Evolutionary conservation across 2,888 invertebrate genomes (phyloP).

Genomic region (Oscheius sp.): DNA sequence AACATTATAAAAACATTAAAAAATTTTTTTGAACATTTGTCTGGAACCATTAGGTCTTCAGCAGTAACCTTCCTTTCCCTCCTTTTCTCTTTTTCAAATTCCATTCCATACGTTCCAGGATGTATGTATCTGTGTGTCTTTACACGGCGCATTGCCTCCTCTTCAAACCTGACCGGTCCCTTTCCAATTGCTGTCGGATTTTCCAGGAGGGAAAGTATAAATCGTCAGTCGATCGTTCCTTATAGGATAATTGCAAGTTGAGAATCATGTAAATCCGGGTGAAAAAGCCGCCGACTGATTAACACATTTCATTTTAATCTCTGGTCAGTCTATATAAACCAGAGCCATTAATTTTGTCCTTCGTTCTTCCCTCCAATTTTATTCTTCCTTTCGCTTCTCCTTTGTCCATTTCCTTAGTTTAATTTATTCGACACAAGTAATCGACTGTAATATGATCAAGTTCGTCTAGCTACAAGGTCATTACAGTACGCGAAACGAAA

Average conservation of each 20-base stretch:
- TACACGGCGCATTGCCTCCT: not conserved
- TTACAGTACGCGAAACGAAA: too few species aligned
- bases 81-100: not conserved
- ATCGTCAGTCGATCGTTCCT: not conserved
- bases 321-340: not conserved
- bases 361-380: not conserved
- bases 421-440: not conserved
- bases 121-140: not conserved
- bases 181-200: too few species aligned
- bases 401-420: not conserved
- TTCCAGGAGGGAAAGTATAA: too few species aligned
- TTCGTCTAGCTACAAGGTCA: too few species aligned
- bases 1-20: too few species aligned
- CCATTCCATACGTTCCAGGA: not conserved
- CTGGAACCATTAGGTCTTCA: not conserved
- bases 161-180: conserved; percentile 3
- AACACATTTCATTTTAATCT: not conserved
- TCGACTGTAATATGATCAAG: too few species aligned
- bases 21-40: not conserved
- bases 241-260: too few species aligned
- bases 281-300: not conserved
- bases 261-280: not conserved
- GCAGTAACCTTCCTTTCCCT: not conserved
- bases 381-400: not conserved
- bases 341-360: not conserved